Percentiles rank a stretch among this genome's conserved stretches.
Conservation (phyloP, 2,888 invertebrate genomes). For the Zonitis immaculata region DNA sequence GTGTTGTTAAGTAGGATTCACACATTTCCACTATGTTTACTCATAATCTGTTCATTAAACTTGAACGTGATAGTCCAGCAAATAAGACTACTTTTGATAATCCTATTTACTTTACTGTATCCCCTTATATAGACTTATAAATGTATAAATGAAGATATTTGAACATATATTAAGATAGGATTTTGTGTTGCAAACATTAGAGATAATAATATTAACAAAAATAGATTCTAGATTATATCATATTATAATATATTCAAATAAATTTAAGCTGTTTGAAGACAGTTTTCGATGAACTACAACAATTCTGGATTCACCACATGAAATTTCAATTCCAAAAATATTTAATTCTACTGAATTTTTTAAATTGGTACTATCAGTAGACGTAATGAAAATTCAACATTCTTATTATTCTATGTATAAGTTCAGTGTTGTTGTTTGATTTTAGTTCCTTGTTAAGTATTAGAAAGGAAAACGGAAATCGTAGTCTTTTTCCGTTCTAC, state of each 20-base stretch:
- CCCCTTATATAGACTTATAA: conserved; percentile 7
- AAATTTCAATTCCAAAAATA: no score
- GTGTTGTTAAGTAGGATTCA: neutral
- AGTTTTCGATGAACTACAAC: no score
- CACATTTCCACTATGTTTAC: neutral
- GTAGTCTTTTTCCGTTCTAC: neutral
- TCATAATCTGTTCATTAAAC: conserved; percentile 23
- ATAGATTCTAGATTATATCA: no score
- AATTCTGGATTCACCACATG: no score
- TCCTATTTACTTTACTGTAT: conserved; percentile 19
- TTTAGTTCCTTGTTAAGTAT: neutral
- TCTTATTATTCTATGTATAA: no score
- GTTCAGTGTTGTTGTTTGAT: no score
- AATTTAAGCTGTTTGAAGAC: no score
- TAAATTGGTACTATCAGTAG: no score
- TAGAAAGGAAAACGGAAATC: neutral
- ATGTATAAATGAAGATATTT: conserved; percentile 9
- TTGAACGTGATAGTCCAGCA: conserved; percentile 24
- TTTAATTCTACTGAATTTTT: neutral
- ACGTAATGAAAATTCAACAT: no score
- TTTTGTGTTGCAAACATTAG: neutral
- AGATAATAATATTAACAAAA: no score
- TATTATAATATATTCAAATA: no score
- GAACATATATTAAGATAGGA: conserved; percentile 4
- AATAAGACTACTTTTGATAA: conserved; percentile 23